Conservation (phyloP, 2,888 invertebrate genomes). For the Coenonympha arcania region DNA sequence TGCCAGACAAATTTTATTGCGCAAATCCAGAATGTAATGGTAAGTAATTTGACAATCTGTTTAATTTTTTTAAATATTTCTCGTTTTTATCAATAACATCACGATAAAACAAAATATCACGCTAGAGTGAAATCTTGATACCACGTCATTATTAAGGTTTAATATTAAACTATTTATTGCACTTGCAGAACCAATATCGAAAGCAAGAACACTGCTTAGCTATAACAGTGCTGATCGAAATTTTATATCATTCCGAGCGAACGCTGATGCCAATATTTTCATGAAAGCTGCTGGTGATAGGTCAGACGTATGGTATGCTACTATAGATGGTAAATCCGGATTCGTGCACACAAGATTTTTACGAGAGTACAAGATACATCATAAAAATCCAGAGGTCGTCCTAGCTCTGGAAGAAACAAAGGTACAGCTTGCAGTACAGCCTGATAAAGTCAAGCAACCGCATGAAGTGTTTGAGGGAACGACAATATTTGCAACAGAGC, state of each 20-base stretch:
- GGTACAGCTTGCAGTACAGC: slow-evolving; percentile 40
- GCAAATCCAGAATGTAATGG: slow-evolving; percentile 80
- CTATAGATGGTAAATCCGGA: slow-evolving; percentile 79
- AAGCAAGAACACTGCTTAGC: slow-evolving; percentile 72
- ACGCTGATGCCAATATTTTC: slow-evolving; percentile 74
- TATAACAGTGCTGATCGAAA: slow-evolving; percentile 74
- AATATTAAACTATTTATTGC: background rate
- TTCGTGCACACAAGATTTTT: slow-evolving; percentile 77
- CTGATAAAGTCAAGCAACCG: slow-evolving; percentile 57
- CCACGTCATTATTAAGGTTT: background rate
- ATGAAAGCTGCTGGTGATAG: slow-evolving; percentile 81
- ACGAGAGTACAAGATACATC: slow-evolving; percentile 73
- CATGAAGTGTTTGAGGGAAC: slow-evolving; percentile 80
- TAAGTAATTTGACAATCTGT: slow-evolving; percentile 55
- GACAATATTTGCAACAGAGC: slow-evolving; percentile 66
- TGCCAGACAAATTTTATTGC: slow-evolving; percentile 81
- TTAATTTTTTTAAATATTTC: slow-evolving; percentile 22
- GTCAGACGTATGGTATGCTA: slow-evolving; percentile 78
- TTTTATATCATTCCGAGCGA: slow-evolving; percentile 75
- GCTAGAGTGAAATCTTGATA: background rate
- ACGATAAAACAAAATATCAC: background rate
- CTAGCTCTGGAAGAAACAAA: slow-evolving; percentile 42
- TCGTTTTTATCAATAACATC: slow-evolving; percentile 12
- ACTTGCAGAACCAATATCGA: slow-evolving; percentile 75
- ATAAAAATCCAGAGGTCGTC: slow-evolving; percentile 46